These are phyloP conservation scores for Falco novaeseelandiae DNA, from an alignment of 2,797 vertebrate genomes.

Conservation along the genomic window DNA sequence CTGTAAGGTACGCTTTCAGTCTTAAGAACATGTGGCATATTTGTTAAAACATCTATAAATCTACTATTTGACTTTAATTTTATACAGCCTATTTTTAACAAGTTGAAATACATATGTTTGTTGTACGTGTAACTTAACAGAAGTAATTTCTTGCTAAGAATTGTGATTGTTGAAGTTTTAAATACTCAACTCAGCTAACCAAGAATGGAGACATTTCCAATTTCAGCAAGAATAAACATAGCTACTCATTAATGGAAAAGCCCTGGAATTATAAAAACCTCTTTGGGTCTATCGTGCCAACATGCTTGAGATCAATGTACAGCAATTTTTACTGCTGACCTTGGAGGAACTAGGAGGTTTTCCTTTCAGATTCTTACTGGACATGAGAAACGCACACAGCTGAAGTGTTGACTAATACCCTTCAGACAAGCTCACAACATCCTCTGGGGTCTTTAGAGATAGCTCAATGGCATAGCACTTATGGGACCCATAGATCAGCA, in stretches of 20 bases:
- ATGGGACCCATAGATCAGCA: not conserved
- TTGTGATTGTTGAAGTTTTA: not conserved
- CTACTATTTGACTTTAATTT: not conserved
- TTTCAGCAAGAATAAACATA: not conserved
- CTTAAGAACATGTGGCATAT: not conserved
- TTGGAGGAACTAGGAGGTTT: not conserved
- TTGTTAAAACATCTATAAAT: not conserved
- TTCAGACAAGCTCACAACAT: not conserved
- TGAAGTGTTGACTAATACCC: not conserved
- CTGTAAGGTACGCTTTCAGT: not conserved
- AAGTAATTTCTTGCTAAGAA: not conserved
- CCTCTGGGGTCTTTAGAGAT: not conserved
- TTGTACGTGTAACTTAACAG: not conserved
- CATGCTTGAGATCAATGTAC: not conserved
- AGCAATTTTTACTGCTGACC: not conserved
- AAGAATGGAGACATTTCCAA: not conserved
- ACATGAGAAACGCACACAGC: not conserved
- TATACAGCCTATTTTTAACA: not conserved
- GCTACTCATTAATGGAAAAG: not conserved
- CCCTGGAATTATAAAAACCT: rapidly evolving
- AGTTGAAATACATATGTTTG: not conserved
- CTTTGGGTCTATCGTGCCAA: not conserved
- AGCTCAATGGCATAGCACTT: not conserved
- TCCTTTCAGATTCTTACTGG: not conserved
- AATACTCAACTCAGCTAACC: not conserved